These are phyloP conservation scores for Nymphalis polychloros DNA, from an alignment of 2,888 invertebrate species.

Conservation along the genomic window DNA sequence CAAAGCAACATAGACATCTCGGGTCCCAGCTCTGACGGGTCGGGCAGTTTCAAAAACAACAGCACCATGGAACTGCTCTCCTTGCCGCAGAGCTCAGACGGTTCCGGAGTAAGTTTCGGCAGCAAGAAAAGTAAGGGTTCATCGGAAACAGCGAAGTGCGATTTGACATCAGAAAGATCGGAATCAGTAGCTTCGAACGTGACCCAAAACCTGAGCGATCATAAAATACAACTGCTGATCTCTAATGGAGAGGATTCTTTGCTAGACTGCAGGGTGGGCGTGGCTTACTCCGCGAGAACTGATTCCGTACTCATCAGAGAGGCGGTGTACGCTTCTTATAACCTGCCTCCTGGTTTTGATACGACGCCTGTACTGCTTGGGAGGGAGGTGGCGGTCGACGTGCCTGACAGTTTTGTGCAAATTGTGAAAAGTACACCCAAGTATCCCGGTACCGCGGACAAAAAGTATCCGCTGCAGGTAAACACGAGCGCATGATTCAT, in stretches of 20 bases:
- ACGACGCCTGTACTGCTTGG: slow-evolving; percentile 76
- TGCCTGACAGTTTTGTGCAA: slow-evolving; percentile 93
- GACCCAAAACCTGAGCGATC: slow-evolving; percentile 66
- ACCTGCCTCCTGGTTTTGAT: slow-evolving; percentile 74
- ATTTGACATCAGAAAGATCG: slow-evolving; percentile 63
- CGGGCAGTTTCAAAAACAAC: slow-evolving; percentile 71
- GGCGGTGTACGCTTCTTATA: slow-evolving; percentile 75
- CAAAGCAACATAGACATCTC: slow-evolving; percentile 63
- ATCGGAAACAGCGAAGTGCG: slow-evolving; percentile 73
- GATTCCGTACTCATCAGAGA: slow-evolving; percentile 77
- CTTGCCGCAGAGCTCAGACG: slow-evolving; percentile 71
- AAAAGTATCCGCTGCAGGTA: slow-evolving; percentile 78
- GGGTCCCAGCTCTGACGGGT: slow-evolving; percentile 68
- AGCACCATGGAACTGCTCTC: slow-evolving; percentile 69
- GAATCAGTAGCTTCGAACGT: slow-evolving; percentile 63
- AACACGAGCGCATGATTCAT: slow-evolving; percentile 55
- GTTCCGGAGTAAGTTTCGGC: slow-evolving; percentile 68
- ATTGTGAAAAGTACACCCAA: slow-evolving; percentile 88
- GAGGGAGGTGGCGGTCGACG: slow-evolving; percentile 91
- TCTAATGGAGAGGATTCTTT: slow-evolving; percentile 75
- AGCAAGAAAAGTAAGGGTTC: slow-evolving; percentile 75
- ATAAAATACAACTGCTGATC: slow-evolving; percentile 73
- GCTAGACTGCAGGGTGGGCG: slow-evolving; percentile 72
- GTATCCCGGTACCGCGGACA: slow-evolving; percentile 83
- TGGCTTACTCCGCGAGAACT: slow-evolving; percentile 74